Evolutionary conservation across 30 jellyfish, hydroid and myxozoan genomes (phyloP), one percentile per base, ranked within the genome.

Genomic region (Calvadosia cruxmelitensis): DNA sequence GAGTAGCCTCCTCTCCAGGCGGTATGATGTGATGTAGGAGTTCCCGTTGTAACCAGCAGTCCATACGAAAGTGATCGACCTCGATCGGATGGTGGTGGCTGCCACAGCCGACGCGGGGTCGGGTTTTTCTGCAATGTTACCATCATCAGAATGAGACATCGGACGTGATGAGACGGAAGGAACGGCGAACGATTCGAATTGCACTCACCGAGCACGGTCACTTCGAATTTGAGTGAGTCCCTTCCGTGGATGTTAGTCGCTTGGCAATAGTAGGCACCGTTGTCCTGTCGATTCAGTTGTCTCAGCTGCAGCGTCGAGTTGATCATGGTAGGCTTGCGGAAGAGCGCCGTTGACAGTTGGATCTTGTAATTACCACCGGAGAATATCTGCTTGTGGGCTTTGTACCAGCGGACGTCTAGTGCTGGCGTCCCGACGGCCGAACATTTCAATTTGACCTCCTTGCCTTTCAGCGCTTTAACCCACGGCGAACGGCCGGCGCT

Each of bases 181-280:
- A n/a, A n/a, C n/a, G n/a, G n/a, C n/a, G n/a, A n/a, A n/a, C n/a
- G n/a, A n/a, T n/a, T n/a, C n/a, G n/a, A n/a, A n/a, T n/a, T n/a
- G n/a, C n/a, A 13, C 68, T 26, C 71, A 87, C 96, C 96, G 29
- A 73, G 78, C n/a, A 87, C 96, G 35, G 52, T 48, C 27, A 87
- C 77, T 3, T 57, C 62, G 49, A 79, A 64, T 2, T 49, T 31
- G 33, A 42, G 75, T 16, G 82, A 66, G 51, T 79, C 84, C 0
- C 80, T 80, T 27, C 96, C 96, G 71, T 65, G 80, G 7, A 84
- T 63, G 65, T 87, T 87, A 3, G 80, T 48, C 25, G 78, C 86
- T 35, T 66, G 82, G 49, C 96, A 87, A 1, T 78, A 52, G 48
- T 87, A 87, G 29, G 69, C 42, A 3, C 94, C 96, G 65, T 80